Evolutionary conservation across 2,113 vertebrate species (phyloP).

Genomic region (Meles meles): DNA sequence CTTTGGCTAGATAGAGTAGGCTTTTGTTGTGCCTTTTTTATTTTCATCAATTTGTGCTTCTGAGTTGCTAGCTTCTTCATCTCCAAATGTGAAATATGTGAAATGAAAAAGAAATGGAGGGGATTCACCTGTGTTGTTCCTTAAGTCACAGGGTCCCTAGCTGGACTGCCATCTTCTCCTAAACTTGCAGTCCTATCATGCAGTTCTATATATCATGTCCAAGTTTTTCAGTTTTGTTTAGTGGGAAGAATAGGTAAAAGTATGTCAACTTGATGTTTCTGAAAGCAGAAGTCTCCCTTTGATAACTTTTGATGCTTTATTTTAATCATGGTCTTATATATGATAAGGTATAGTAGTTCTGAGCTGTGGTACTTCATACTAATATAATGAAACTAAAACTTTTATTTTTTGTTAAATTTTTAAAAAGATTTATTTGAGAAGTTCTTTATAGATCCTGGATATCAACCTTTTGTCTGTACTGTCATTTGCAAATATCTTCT

Average conservation of each 20-base stretch:
- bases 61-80: neutral
- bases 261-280: neutral
- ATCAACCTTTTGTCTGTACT: no score
- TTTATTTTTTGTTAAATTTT: neutral
- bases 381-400: neutral
- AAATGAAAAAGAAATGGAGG: neutral
- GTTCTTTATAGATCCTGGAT: no score
- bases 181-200: neutral
- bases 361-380: neutral
- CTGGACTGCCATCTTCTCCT: neutral
- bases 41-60: neutral
- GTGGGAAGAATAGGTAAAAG: neutral
- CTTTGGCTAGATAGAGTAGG: neutral
- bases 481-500: no score
- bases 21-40: neutral
- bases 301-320: neutral
- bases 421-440: neutral
- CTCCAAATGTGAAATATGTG: neutral
- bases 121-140: neutral
- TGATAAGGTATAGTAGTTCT: neutral
- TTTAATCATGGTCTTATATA: neutral
- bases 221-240: neutral
- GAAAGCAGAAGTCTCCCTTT: neutral
- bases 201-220: neutral
- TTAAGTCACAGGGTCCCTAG: neutral